Evolutionary conservation across 2,888 invertebrate genomes (phyloP).

Genomic region (Eurois occulta): DNA sequence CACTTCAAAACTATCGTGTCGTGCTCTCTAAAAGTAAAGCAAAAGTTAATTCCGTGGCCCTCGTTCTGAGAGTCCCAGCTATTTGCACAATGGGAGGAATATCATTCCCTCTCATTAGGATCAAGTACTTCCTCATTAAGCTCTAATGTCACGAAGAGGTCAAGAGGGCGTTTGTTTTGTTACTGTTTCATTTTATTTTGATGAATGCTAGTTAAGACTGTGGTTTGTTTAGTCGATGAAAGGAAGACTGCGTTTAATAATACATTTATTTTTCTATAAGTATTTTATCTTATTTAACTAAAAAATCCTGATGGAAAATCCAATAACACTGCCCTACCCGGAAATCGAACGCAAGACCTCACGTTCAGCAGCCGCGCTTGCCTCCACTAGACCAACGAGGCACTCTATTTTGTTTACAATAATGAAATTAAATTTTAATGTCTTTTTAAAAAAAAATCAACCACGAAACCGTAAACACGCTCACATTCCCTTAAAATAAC

Average conservation of each 20-base stretch:
- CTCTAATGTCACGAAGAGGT: conserved; percentile 40
- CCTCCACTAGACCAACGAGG: too few relatives aligned
- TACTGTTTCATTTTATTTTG: conserved; percentile 25
- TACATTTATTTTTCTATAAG: not conserved
- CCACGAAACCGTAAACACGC: not conserved
- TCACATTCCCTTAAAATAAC: not conserved
- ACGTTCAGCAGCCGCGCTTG: too few relatives aligned
- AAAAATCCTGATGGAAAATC: too few relatives aligned
- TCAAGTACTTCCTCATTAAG: conserved; percentile 56
- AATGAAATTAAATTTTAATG: too few relatives aligned
- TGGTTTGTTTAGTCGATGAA: conserved; percentile 1
- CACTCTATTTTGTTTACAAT: too few relatives aligned
- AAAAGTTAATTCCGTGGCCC: conserved; percentile 20
- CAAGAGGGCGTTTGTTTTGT: conserved; percentile 36
- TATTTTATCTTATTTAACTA: too few relatives aligned
- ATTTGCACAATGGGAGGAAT: conserved; percentile 56
- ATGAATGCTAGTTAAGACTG: conserved; percentile 1
- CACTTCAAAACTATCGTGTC: conserved; percentile 16
- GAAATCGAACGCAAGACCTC: too few relatives aligned
- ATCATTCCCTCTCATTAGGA: conserved; percentile 55
- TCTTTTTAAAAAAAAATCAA: too few relatives aligned
- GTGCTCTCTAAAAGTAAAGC: conserved; percentile 20
- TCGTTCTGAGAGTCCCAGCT: conserved; percentile 31
- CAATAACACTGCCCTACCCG: too few relatives aligned
- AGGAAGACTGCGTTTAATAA: not conserved